Conservation (phyloP, 2,888 invertebrate species). For the Bimastos eiseni region DNA sequence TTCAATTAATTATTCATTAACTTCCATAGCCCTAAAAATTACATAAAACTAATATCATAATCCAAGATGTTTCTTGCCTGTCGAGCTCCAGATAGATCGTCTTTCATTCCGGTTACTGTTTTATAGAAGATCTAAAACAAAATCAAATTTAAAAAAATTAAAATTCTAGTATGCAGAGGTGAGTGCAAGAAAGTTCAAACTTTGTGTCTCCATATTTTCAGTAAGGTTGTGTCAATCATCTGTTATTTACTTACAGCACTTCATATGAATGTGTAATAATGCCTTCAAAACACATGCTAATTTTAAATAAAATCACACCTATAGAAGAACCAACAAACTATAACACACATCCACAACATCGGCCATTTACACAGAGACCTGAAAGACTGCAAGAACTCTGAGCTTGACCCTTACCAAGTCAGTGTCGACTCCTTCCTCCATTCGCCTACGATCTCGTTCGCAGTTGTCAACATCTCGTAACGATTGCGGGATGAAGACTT, state of each 20-base stretch:
- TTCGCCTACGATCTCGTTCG: conserved; percentile 77
- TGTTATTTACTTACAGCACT: neutral
- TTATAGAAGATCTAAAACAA: conserved; percentile 41
- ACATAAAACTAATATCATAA: too few relatives aligned
- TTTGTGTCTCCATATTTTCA: too few relatives aligned
- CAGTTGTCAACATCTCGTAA: conserved; percentile 77
- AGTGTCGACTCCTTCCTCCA: conserved; percentile 65
- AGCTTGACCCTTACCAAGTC: neutral
- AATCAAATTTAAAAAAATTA: neutral
- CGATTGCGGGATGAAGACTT: conserved; percentile 88
- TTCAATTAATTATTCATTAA: too few relatives aligned
- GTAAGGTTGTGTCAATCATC: neutral
- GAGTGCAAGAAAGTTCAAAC: too few relatives aligned
- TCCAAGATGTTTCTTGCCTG: conserved; percentile 32
- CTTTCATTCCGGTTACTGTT: conserved; percentile 42
- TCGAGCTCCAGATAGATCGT: conserved; percentile 40
- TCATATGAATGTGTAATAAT: neutral
- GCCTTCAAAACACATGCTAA: neutral
- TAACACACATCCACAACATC: too few relatives aligned
- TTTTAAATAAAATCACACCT: neutral
- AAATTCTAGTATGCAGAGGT: neutral
- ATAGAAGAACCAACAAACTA: too few relatives aligned
- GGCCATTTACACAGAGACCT: neutral
- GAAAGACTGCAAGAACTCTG: neutral
- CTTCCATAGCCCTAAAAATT: too few relatives aligned